Evolutionary conservation across 2,888 invertebrate species (phyloP).

Genomic region (Eulithis testata): DNA sequence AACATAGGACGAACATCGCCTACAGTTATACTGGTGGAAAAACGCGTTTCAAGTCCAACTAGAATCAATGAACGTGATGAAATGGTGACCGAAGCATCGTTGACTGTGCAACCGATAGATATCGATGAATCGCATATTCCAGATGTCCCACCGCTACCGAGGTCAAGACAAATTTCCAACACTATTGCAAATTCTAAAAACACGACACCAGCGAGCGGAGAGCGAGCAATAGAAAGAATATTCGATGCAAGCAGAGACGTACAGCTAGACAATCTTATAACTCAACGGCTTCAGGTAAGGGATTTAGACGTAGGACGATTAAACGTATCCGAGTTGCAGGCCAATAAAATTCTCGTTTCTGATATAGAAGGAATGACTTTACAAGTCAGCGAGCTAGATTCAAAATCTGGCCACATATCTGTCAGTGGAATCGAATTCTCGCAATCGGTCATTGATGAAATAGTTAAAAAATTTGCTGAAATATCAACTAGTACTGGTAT

Average conservation of each 20-base stretch:
- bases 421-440: slow-evolving; percentile 88
- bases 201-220: slow-evolving; percentile 48
- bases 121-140: slow-evolving; percentile 77
- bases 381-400: slow-evolving; percentile 88
- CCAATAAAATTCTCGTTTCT: slow-evolving; percentile 91
- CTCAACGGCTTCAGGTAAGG: slow-evolving; percentile 87
- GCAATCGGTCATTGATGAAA: slow-evolving; percentile 87
- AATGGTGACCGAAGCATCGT: slow-evolving; percentile 87
- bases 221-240: slow-evolving; percentile 67
- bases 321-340: slow-evolving; percentile 91
- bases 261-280: slow-evolving; percentile 77
- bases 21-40: slow-evolving; percentile 86
- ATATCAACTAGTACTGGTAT: slow-evolving; percentile 58
- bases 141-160: slow-evolving; percentile 77
- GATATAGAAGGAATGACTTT: slow-evolving; percentile 91
- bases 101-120: slow-evolving; percentile 87
- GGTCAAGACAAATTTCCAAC: slow-evolving; percentile 55
- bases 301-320: slow-evolving; percentile 92
- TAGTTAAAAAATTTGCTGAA: slow-evolving; percentile 84
- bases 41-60: slow-evolving; percentile 85
- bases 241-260: slow-evolving; percentile 66
- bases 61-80: slow-evolving; percentile 84
- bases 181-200: slow-evolving; percentile 50
- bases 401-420: slow-evolving; percentile 87
- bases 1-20: slow-evolving; percentile 84